A percentile compares a stretch with the other conserved stretches of the same genome.
These are phyloP conservation scores for Calyptommatus sinebrachiatus DNA, from an alignment of 2,113 vertebrate species.

Conservation along the genomic window DNA sequence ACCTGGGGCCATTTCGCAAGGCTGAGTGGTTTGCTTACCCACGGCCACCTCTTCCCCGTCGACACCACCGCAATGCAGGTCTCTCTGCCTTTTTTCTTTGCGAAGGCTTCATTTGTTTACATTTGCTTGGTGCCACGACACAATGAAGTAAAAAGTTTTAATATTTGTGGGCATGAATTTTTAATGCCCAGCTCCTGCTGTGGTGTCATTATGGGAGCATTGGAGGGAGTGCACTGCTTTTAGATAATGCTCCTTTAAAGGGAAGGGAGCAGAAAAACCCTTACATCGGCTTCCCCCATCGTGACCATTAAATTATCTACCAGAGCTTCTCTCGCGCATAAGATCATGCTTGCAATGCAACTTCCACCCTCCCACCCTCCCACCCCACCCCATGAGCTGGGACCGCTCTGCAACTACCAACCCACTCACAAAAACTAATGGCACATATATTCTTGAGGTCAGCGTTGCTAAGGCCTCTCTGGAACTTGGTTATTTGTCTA, in stretches of 20 bases:
- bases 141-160: constrained; percentile 21
- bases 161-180: constrained; percentile 26
- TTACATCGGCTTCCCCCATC: not conserved
- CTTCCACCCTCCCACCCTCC: not conserved
- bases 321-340: not conserved
- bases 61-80: not conserved
- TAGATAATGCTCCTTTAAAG: constrained; percentile 18
- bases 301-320: constrained; percentile 14
- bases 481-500: not conserved
- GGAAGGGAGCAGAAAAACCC: not conserved
- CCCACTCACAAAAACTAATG: not conserved
- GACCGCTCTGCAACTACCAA: not conserved
- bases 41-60: no score
- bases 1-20: not conserved
- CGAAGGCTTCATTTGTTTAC: not conserved
- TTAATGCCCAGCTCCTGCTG: constrained; percentile 22
- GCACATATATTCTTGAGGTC: not conserved
- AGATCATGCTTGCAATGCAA: not conserved
- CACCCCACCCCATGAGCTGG: not conserved
- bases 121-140: constrained; percentile 4
- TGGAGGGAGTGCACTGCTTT: not conserved
- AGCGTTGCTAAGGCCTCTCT: not conserved
- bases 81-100: not conserved
- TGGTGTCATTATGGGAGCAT: constrained; percentile 22
- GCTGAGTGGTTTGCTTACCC: no score